Conservation (phyloP, 1,140 invertebrate species). For the Mamestra configurata region DNA sequence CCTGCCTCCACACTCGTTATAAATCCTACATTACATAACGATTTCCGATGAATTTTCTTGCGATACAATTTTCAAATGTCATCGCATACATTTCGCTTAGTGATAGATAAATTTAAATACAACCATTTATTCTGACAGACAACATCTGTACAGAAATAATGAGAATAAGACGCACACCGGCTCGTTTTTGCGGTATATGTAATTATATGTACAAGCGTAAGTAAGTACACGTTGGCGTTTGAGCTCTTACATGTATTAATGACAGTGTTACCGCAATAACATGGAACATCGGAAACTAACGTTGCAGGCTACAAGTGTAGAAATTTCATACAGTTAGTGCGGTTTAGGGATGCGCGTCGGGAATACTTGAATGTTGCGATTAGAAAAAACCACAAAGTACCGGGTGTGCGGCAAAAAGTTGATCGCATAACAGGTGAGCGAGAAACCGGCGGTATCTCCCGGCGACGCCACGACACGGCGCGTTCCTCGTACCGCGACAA, state of each 20-base stretch:
- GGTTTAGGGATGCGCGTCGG: constrained; percentile 67
- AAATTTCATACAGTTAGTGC: constrained; percentile 73
- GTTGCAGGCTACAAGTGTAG: constrained; percentile 58
- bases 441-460: constrained; percentile 50
- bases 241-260: constrained; percentile 63
- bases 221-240: constrained; percentile 64
- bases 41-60: constrained; percentile 46
- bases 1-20: constrained; percentile 21
- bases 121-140: constrained; percentile 30
- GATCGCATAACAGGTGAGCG: constrained; percentile 67
- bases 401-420: constrained; percentile 64
- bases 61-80: constrained; percentile 39
- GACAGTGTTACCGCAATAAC: constrained; percentile 65
- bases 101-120: constrained; percentile 44
- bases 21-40: constrained; percentile 37
- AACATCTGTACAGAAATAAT: constrained; percentile 40
- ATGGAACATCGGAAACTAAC: constrained; percentile 57
- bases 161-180: constrained; percentile 38
- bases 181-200: constrained; percentile 32
- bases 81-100: constrained; percentile 39
- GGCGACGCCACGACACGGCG: constrained; percentile 31
- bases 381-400: constrained; percentile 69
- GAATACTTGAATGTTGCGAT: constrained; percentile 65
- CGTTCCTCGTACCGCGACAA: constrained; percentile 32
- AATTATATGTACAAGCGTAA: constrained; percentile 55